Evolutionary conservation across 2,113 vertebrate genomes (phyloP).

Genomic region (Ophthalmolycus amberensis): DNA sequence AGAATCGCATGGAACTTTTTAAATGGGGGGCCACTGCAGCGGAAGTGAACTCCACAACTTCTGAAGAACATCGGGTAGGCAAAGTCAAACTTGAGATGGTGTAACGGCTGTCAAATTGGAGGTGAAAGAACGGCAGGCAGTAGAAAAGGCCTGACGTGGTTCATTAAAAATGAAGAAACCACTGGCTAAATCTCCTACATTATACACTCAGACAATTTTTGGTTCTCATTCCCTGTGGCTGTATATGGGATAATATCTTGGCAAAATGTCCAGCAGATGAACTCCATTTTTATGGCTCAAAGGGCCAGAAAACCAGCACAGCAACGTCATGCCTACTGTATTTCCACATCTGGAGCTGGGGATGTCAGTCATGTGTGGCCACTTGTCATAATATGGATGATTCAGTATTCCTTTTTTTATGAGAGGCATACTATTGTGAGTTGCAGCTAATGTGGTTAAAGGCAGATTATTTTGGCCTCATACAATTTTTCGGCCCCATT

Average conservation of each 20-base stretch:
- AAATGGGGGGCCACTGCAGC: constrained; percentile 4
- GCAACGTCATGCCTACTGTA: constrained; percentile 36
- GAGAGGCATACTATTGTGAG: constrained; percentile 24
- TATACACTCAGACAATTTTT: constrained; percentile 40
- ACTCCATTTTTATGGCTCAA: constrained; percentile 62
- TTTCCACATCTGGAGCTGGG: constrained; percentile 47
- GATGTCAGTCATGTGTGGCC: constrained; percentile 27
- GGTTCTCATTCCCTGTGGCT: constrained; percentile 33
- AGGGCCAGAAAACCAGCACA: constrained; percentile 47
- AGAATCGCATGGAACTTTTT: constrained; percentile 31
- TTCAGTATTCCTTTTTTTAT: constrained; percentile 31
- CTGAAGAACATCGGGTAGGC: constrained; percentile 14
- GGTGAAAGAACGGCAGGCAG: constrained; percentile 37
- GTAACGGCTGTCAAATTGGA: constrained; percentile 27
- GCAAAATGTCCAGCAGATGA: constrained; percentile 57
- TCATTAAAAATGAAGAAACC: constrained; percentile 48
- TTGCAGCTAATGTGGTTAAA: constrained; percentile 29
- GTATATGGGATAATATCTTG: constrained; percentile 32
- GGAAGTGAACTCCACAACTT: constrained; percentile 18
- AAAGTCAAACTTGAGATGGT: constrained; percentile 22
- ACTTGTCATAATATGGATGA: constrained; percentile 28
- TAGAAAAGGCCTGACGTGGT: constrained; percentile 26
- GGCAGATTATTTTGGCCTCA: constrained; percentile 14
- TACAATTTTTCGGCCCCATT: not conserved
- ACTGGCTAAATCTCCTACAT: constrained; percentile 21